A percentile compares a stretch with the other conserved stretches of the same genome.
phyloP scores from a whole-genome alignment of 2,113 vertebrate genomes.

The Callospermophilus lateralis region DNA sequence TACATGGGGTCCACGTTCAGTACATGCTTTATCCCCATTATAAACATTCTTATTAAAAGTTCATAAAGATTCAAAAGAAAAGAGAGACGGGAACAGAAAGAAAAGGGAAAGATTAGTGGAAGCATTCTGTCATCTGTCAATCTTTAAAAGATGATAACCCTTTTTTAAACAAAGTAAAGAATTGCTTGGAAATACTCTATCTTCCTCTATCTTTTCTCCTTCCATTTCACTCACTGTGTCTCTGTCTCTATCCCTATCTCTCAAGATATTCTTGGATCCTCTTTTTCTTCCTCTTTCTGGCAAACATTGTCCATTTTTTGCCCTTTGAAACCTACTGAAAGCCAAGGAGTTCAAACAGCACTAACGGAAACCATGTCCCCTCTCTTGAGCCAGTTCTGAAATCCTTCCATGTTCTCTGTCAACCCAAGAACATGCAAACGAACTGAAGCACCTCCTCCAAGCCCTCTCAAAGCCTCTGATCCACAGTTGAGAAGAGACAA shows the following conservation, averaged over 20 bases:
- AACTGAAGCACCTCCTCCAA: too few species aligned
- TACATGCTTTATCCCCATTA: neutral
- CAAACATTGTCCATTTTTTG: neutral
- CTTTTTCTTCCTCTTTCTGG: neutral
- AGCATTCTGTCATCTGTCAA: neutral
- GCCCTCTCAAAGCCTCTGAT: neutral
- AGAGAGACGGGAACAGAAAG: neutral
- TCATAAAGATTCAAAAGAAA: neutral
- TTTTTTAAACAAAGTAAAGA: neutral
- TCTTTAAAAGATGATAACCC: neutral
- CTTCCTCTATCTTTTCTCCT: neutral
- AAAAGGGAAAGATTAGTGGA: neutral
- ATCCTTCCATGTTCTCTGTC: rapidly evolving
- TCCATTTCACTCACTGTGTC: neutral
- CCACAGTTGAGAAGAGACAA: neutral
- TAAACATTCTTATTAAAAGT: neutral
- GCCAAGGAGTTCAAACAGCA: too few species aligned
- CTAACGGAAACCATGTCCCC: neutral
- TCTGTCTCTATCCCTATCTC: neutral
- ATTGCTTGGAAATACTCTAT: neutral
- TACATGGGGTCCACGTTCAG: neutral
- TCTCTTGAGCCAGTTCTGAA: too few species aligned
- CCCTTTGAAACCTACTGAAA: neutral
- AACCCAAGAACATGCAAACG: neutral
- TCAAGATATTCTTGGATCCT: neutral